These are phyloP conservation scores for Xiphias gladius DNA, from an alignment of 2,113 vertebrate genomes.

Conservation along the genomic window DNA sequence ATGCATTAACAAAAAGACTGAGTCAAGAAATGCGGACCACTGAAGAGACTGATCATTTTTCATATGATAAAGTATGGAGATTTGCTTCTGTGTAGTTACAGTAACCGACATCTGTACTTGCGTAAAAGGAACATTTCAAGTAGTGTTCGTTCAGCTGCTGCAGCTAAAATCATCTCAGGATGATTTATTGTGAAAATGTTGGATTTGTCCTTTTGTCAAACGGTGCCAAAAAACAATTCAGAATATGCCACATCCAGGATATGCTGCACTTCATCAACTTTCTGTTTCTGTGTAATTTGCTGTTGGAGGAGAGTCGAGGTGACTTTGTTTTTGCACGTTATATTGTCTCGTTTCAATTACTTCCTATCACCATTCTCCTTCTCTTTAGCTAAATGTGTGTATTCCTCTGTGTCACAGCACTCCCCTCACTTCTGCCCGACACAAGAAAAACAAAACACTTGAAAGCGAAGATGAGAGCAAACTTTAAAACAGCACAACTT, in stretches of 20 bases:
- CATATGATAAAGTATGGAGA: constrained; percentile 49
- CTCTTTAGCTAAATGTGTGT: constrained; percentile 26
- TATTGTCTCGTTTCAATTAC: constrained; percentile 43
- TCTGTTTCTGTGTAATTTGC: constrained; percentile 53
- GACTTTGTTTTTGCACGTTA: constrained; percentile 26
- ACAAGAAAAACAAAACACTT: constrained; percentile 39
- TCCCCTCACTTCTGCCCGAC: neutral
- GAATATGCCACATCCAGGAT: constrained; percentile 43
- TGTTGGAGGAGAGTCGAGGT: constrained; percentile 27
- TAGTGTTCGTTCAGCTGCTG: constrained; percentile 40
- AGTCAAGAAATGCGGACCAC: constrained; percentile 57
- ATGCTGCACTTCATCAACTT: constrained; percentile 50
- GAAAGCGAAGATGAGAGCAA: constrained; percentile 4
- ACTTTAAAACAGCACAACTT: constrained; percentile 18
- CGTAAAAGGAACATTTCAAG: constrained; percentile 43
- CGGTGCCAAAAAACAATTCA: constrained; percentile 55
- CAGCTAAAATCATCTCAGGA: constrained; percentile 48
- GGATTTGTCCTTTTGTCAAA: constrained; percentile 67
- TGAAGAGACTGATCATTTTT: constrained; percentile 63
- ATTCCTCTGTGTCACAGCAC: constrained; percentile 2
- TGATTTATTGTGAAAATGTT: constrained; percentile 67
- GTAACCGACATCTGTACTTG: constrained; percentile 59
- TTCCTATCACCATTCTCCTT: constrained; percentile 2
- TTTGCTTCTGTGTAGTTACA: constrained; percentile 44
- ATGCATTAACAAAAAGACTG: constrained; percentile 70